phyloP scores from a whole-genome alignment of 1,140 invertebrate genomes.

The Sycophila sp. region DNA sequence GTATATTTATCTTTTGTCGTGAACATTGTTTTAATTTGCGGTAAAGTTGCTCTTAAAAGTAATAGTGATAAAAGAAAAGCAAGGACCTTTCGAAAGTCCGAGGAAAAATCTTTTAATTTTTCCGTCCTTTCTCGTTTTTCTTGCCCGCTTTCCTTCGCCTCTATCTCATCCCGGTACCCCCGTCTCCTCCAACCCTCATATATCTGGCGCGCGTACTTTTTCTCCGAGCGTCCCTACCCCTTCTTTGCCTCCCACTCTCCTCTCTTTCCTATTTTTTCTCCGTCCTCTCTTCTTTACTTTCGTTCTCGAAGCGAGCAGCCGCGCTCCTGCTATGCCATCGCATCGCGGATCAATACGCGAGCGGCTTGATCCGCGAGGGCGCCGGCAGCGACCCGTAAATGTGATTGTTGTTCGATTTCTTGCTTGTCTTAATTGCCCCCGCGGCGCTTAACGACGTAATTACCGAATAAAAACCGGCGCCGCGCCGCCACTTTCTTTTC shows the following conservation, averaged over 20 bases:
- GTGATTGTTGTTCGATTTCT: conserved; percentile 64
- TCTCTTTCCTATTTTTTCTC: conserved; percentile 8
- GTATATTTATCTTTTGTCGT: not conserved
- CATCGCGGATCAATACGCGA: conserved; percentile 61
- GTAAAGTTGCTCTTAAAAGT: not conserved
- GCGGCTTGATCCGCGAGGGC: conserved; percentile 44
- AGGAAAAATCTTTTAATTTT: conserved; percentile 35
- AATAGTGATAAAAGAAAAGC: conserved; percentile 15
- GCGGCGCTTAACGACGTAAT: conserved; percentile 61
- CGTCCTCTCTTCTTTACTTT: conserved; percentile 12
- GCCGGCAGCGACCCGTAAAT: conserved; percentile 48
- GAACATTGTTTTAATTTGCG: not conserved
- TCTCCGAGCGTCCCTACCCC: not conserved
- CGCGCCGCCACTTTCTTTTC: conserved; percentile 19
- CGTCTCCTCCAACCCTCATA: not conserved
- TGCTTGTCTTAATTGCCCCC: conserved; percentile 61
- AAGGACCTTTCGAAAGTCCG: conserved; percentile 11
- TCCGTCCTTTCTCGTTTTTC: conserved; percentile 27
- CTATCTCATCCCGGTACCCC: not conserved
- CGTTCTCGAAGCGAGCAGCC: conserved; percentile 8
- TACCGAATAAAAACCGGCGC: conserved; percentile 54
- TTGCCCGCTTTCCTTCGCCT: not conserved
- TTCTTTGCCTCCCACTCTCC: not conserved
- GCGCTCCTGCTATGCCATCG: conserved; percentile 38
- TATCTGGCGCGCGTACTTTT: not conserved